Conservation (phyloP, 2,113 vertebrate species). For the Hippoglossus stenolepis region DNA sequence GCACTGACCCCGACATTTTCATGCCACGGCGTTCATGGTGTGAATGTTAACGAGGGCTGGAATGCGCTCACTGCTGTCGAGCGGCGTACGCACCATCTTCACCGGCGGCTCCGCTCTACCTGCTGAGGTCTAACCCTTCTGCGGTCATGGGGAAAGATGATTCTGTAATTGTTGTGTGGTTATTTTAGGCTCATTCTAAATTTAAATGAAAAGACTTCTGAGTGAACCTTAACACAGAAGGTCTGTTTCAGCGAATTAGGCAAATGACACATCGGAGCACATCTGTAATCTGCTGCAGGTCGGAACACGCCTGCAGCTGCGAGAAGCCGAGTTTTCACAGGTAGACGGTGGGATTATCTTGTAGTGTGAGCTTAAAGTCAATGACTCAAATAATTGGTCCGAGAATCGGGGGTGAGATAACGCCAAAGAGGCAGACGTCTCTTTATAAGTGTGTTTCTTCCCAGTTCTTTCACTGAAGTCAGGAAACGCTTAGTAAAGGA, state of each 20-base stretch:
- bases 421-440: too few species aligned
- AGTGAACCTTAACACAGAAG: not conserved
- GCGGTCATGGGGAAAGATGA: not conserved
- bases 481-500: not conserved
- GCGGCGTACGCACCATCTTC: not conserved
- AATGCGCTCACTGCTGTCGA: not conserved
- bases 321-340: conserved; percentile 2
- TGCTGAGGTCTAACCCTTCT: not conserved
- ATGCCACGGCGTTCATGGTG: conserved; percentile 35
- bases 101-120: not conserved
- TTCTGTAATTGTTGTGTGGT: not conserved
- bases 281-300: not conserved
- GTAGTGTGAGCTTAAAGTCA: not conserved
- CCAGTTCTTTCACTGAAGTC: not conserved
- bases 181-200: too few species aligned
- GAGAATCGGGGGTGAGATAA: too few species aligned
- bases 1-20: conserved; percentile 53
- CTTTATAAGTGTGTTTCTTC: not conserved
- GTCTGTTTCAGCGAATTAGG: not conserved
- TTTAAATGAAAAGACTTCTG: too few species aligned
- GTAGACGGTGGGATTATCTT: not conserved
- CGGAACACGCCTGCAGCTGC: conserved; percentile 10
- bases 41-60: conserved; percentile 46
- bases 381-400: not conserved
- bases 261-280: not conserved